Conservation (phyloP, 1,140 invertebrate genomes). For the Macrotrachela quadricornifera region DNA sequence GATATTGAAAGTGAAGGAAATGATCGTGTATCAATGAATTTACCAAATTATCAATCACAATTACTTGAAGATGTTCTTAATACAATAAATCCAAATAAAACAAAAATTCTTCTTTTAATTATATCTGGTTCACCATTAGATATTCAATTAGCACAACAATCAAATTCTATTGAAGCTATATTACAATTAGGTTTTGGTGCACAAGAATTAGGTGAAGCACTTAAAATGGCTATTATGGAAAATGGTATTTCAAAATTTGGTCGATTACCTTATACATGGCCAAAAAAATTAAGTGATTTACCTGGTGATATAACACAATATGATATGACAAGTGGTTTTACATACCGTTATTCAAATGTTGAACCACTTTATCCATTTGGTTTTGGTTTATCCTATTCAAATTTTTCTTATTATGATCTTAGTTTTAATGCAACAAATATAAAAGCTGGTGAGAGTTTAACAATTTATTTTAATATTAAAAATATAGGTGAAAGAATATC, state of each 20-base stretch:
- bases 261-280: conserved; percentile 20
- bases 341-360: conserved; percentile 10
- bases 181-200: conserved; percentile 22
- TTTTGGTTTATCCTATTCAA: conserved; percentile 23
- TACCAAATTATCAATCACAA: conserved; percentile 12
- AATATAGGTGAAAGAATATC: conserved; percentile 13
- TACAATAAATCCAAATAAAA: conserved; percentile 3
- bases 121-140: conserved; percentile 22
- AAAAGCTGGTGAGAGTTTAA: conserved; percentile 10
- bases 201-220: conserved; percentile 19
- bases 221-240: conserved; percentile 13
- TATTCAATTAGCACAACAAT: conserved; percentile 13
- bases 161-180: conserved; percentile 14
- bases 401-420: conserved; percentile 17
- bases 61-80: conserved; percentile 10
- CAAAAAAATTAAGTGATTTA: not conserved
- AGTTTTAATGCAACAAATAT: conserved; percentile 9
- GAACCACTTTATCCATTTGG: conserved; percentile 22
- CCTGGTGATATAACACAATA: not conserved
- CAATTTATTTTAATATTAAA: conserved; percentile 12
- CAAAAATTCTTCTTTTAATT: conserved; percentile 16
- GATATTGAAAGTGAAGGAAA: conserved; percentile 11
- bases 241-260: conserved; percentile 17
- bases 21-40: conserved; percentile 8
- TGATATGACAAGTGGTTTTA: conserved; percentile 9